Evolutionary conservation across 2,113 vertebrate species (phyloP).

Genomic region (Melanerpes aurifrons): DNA sequence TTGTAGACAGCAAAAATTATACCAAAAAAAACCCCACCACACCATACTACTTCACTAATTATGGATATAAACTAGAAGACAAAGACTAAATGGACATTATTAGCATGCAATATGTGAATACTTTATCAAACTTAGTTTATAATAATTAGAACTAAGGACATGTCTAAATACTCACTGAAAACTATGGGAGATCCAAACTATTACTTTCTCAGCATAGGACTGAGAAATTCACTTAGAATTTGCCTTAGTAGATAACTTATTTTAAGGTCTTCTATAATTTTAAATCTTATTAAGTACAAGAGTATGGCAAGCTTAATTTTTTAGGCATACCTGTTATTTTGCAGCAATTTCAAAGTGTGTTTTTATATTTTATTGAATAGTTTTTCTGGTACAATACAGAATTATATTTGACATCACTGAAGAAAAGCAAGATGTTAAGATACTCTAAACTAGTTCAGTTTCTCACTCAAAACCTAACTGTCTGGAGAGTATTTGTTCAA

Average conservation of each 20-base stretch:
- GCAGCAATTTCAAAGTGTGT: neutral
- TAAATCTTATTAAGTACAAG: conserved; percentile 6
- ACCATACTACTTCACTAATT: neutral
- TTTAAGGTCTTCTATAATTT: neutral
- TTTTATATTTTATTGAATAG: neutral
- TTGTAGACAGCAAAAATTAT: neutral
- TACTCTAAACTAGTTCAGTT: neutral
- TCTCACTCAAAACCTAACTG: neutral
- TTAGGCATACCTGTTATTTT: neutral
- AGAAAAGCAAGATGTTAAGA: neutral
- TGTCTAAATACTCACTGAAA: neutral
- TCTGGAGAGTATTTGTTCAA: neutral
- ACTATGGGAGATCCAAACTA: neutral
- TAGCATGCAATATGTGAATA: neutral
- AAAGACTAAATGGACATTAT: neutral
- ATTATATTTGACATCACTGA: neutral
- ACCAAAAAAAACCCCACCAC: neutral
- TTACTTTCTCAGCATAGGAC: neutral
- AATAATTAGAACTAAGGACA: neutral
- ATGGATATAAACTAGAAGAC: neutral
- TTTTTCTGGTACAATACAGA: neutral
- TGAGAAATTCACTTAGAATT: neutral
- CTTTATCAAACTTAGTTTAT: neutral
- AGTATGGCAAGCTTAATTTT: neutral
- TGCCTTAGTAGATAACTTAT: neutral